Percentiles rank a stretch among this genome's conserved stretches.
These are phyloP conservation scores for Parnassius mnemosyne DNA, from an alignment of 2,888 invertebrate species.

Conservation along the genomic window DNA sequence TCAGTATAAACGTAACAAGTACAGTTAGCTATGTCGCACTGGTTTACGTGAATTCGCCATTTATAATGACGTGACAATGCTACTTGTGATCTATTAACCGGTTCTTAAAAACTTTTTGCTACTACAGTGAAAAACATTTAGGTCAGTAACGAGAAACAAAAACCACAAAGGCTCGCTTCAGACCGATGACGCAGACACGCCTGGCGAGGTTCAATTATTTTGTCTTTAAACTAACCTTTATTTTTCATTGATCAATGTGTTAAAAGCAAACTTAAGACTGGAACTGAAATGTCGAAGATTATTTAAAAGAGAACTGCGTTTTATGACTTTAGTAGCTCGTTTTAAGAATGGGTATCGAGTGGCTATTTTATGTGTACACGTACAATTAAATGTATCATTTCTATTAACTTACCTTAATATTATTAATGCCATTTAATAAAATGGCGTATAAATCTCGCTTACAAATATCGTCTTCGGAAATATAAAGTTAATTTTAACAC, in stretches of 20 bases:
- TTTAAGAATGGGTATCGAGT: too few relatives aligned
- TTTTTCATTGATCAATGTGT: background rate
- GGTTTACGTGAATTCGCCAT: conserved; percentile 16
- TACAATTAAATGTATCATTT: too few relatives aligned
- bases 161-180: conserved; percentile 1
- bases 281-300: too few relatives aligned
- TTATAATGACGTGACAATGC: conserved; percentile 18
- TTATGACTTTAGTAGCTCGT: too few relatives aligned
- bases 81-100: conserved; percentile 20
- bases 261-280: background rate
- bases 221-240: background rate
- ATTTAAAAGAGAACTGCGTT: too few relatives aligned
- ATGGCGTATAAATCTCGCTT: too few relatives aligned
- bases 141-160: conserved; percentile 12
- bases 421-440: too few relatives aligned
- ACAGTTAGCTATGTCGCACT: conserved; percentile 10
- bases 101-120: conserved; percentile 18
- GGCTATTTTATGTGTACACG: too few relatives aligned
- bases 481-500: background rate
- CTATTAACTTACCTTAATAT: too few relatives aligned
- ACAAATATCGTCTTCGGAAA: too few relatives aligned
- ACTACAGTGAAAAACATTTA: conserved; percentile 12
- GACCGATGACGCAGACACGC: background rate
- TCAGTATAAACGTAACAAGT: conserved; percentile 6
- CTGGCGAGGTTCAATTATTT: background rate